Percentiles rank a stretch among this genome's conserved stretches.
Evolutionary conservation across 2,797 vertebrate genomes (phyloP).

Genomic region (Platyrinchus mystaceus): DNA sequence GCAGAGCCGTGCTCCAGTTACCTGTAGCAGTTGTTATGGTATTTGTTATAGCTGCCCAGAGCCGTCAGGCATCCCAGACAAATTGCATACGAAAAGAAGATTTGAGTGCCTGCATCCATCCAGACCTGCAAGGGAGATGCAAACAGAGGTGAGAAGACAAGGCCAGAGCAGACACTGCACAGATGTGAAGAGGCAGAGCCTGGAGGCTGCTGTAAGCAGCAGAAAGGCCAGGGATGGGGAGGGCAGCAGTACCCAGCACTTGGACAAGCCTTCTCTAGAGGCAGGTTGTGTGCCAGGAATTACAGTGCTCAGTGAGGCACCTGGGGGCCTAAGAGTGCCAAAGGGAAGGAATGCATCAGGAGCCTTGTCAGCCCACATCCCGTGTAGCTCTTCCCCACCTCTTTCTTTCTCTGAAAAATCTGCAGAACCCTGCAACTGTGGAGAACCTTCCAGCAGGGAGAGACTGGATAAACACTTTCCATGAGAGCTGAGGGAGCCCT

Average conservation of each 20-base stretch:
- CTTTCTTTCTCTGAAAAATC: not conserved
- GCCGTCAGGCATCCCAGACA: conserved; percentile 90
- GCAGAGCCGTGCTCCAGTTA: conserved; percentile 44
- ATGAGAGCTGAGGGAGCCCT: not conserved
- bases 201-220: not conserved
- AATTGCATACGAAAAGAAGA: conserved; percentile 95
- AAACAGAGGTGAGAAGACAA: conserved; percentile 37
- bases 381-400: not conserved
- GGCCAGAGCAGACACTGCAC: not conserved
- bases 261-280: not conserved
- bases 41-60: conserved; percentile 93
- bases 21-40: conserved; percentile 97
- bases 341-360: not conserved
- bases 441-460: not conserved
- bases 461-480: not conserved
- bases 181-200: not conserved
- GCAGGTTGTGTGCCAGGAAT: not conserved
- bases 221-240: not conserved
- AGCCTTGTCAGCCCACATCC: not conserved
- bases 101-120: conserved; percentile 98
- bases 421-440: not conserved
- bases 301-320: not conserved
- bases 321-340: not conserved
- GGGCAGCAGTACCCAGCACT: not conserved
- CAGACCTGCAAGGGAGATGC: conserved; percentile 82